phyloP scores from a whole-genome alignment of 2,888 invertebrate genomes.

The Andrena fulva region DNA sequence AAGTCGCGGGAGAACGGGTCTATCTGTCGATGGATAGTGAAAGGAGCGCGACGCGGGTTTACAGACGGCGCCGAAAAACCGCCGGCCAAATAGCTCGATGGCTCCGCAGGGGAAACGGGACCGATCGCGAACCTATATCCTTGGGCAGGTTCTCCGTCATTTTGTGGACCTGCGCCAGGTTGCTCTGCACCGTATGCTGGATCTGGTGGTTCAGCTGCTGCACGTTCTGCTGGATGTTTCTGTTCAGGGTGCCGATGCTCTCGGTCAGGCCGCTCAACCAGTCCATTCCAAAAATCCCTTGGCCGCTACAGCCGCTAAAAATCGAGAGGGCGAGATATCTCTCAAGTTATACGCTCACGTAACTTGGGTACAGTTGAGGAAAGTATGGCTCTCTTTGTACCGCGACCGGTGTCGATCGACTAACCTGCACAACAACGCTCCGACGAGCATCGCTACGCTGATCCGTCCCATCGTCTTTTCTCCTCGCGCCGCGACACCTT shows the following conservation, averaged over 20 bases:
- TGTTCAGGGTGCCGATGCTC: slow-evolving; percentile 50
- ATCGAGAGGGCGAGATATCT: not conserved
- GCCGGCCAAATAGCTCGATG: not conserved
- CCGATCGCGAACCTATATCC: slow-evolving; percentile 7
- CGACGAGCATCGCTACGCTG: slow-evolving; percentile 18
- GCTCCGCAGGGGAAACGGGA: not conserved
- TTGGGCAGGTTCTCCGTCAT: slow-evolving; percentile 20
- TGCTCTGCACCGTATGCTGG: slow-evolving; percentile 50
- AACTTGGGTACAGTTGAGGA: no score
- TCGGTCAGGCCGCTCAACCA: slow-evolving; percentile 54
- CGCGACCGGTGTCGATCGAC: slow-evolving; percentile 35
- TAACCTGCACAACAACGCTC: slow-evolving; percentile 51
- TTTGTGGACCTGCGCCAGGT: slow-evolving; percentile 55
- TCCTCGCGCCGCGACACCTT: not conserved
- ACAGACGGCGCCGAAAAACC: not conserved
- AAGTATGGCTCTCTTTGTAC: no score
- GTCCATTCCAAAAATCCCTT: not conserved
- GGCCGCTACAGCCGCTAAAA: slow-evolving; percentile 10
- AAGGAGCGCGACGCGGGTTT: slow-evolving; percentile 24
- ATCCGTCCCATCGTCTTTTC: slow-evolving; percentile 4
- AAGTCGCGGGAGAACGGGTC: slow-evolving; percentile 23
- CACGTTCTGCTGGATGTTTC: slow-evolving; percentile 63
- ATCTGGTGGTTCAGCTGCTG: slow-evolving; percentile 56
- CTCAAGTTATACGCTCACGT: no score
- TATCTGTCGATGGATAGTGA: slow-evolving; percentile 41